Base-by-base conservation (phyloP, 2,888 invertebrate species). In the Achlya flavicornis region DNA sequence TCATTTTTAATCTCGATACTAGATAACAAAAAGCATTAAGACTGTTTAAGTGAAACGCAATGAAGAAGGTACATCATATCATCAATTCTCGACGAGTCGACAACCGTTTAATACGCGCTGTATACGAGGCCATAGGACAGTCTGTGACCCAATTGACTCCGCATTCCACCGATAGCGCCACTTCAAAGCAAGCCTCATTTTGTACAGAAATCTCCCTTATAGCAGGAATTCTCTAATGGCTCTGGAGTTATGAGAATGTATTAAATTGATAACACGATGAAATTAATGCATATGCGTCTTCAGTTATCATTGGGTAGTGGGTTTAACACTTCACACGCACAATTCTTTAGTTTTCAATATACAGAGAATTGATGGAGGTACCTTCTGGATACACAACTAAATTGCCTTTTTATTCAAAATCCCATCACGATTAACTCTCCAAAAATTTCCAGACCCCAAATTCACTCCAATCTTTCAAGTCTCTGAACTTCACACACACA, bases 21-120 rank as follows among this genome's bases (percentile, higher is more conserved):
- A 26, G 26, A 26, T 26, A 26, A 35, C 35, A 38, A 7, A 10
- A 3, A 10, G 10, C 10, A 10, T 38, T 38, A 7, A 38, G 7
- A 38, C 38, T 7, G 7, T n/a, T 4, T 38, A 38, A 38, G 38
- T 38, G 7, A 7, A 38, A 38, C 8, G 8, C 41, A 41, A 41
- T 41, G 12, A 41, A 41, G 41, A 41, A 12, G 41, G 64, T 66
- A 62, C 46, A 58, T 63, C 62, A 58, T 74, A 80, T 80, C 71
- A 64, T 26, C 70, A 72, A 80, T 78, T 76, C 77, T 70, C 66
- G 12, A 12, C 41, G 65, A 75, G 79, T 76, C 76, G 72, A 75
- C 68, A 76, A 76, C 78, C 77, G 71, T 66, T 77, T 77, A 74
- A 77, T 77, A 41, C 41, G 7, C 41, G 41, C 12, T 12, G 41